phyloP scores from a whole-genome alignment of 2,888 invertebrate species.

The Corbicula japonica region DNA sequence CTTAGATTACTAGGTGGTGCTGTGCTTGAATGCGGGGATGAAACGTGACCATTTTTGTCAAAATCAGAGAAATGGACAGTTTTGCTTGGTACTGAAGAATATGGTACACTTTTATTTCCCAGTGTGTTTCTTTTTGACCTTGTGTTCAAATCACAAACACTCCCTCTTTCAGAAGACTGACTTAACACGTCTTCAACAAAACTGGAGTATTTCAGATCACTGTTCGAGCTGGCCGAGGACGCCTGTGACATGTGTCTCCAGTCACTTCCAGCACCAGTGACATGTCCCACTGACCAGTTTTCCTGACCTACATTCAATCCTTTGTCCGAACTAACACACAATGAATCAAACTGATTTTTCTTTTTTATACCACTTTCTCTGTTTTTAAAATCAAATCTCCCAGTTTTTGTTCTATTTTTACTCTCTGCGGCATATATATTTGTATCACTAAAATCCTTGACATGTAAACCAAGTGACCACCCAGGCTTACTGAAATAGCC shows the following conservation, averaged over 20 bases:
- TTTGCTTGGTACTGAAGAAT: no score
- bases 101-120: background rate
- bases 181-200: conserved; percentile 43
- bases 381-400: conserved; percentile 5
- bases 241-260: background rate
- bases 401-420: background rate
- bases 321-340: background rate
- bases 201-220: conserved; percentile 35
- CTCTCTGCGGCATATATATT: no score
- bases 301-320: background rate
- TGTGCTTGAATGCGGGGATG: no score
- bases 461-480: conserved; percentile 31
- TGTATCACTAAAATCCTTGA: conserved; percentile 3
- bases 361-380: background rate
- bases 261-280: background rate
- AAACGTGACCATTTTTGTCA: no score
- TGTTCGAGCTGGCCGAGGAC: conserved; percentile 6
- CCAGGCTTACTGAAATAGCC: conserved; percentile 34
- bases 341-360: background rate
- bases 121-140: conserved; percentile 6
- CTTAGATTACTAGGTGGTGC: no score
- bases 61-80: no score
- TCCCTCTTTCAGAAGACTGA: conserved; percentile 36
- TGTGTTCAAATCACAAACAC: conserved; percentile 11
- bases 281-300: background rate